Conservation (phyloP, 2,888 invertebrate species). For the Galerucella nymphaeae region DNA sequence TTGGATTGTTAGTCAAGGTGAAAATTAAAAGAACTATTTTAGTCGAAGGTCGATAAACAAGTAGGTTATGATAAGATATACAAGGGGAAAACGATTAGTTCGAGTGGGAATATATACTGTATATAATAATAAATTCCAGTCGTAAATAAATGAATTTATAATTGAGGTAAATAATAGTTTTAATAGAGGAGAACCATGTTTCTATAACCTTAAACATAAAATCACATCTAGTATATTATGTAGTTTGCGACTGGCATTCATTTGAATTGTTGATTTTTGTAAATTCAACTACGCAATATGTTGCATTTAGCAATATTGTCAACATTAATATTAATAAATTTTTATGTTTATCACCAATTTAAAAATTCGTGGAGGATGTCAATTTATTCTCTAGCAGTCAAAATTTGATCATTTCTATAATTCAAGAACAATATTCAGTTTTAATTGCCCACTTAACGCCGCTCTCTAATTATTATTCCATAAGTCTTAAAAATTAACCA, state of each 20-base stretch:
- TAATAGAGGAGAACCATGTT: no score
- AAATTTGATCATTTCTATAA: not conserved
- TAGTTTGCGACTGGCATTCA: no score
- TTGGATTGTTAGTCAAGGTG: constrained; percentile 27
- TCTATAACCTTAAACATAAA: no score
- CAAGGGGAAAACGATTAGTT: constrained; percentile 13
- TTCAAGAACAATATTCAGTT: not conserved
- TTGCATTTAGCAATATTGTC: not conserved
- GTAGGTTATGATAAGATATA: constrained; percentile 30
- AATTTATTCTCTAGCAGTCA: not conserved
- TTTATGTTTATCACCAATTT: not conserved
- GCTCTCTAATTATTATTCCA: no score
- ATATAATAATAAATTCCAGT: no score
- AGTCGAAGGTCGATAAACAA: constrained; percentile 33
- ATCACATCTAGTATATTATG: no score
- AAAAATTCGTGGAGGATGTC: not conserved
- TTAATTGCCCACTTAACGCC: not conserved
- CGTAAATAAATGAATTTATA: not conserved
- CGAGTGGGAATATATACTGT: no score
- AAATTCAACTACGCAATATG: not conserved
- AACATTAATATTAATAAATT: not conserved
- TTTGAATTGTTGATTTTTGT: no score
- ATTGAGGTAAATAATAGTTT: not conserved
- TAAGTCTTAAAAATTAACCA: no score
- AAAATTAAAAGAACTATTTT: constrained; percentile 35